Evolutionary conservation across 2,888 invertebrate species (phyloP).

Genomic region (Cylindroiulus punctatus): DNA sequence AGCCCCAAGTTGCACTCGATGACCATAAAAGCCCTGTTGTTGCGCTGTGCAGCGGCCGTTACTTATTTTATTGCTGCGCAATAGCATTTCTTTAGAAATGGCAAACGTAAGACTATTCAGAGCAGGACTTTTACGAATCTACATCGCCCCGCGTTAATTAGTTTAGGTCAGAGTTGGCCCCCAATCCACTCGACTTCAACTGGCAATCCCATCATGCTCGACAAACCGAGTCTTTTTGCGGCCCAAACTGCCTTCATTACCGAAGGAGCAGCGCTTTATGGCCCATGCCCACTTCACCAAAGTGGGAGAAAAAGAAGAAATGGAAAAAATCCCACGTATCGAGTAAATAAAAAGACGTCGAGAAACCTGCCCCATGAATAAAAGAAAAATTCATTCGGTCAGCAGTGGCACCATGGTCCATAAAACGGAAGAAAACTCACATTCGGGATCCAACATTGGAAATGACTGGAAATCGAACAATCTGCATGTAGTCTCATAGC

Average conservation of each 20-base stretch:
- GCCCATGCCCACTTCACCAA: not conserved
- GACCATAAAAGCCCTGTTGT: slow-evolving; percentile 18
- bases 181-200: not conserved
- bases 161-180: not conserved
- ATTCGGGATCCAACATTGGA: not conserved
- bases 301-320: not conserved
- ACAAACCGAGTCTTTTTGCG: not conserved
- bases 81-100: not conserved
- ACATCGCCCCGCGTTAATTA: not conserved
- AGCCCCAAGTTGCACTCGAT: not conserved
- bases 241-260: not conserved
- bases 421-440: too few species aligned
- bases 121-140: not conserved
- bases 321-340: not conserved
- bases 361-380: not conserved
- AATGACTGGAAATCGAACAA: too few species aligned
- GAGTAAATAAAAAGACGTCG: not conserved
- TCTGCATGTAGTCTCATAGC: too few species aligned
- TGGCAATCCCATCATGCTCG: not conserved
- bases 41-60: not conserved
- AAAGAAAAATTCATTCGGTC: slow-evolving; percentile 9
- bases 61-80: slow-evolving; percentile 18
- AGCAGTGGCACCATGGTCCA: not conserved
- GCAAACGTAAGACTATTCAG: not conserved
- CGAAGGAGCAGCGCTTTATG: not conserved